phyloP scores from a whole-genome alignment of 2,888 invertebrate species.

The Drosophila eohydei region DNA sequence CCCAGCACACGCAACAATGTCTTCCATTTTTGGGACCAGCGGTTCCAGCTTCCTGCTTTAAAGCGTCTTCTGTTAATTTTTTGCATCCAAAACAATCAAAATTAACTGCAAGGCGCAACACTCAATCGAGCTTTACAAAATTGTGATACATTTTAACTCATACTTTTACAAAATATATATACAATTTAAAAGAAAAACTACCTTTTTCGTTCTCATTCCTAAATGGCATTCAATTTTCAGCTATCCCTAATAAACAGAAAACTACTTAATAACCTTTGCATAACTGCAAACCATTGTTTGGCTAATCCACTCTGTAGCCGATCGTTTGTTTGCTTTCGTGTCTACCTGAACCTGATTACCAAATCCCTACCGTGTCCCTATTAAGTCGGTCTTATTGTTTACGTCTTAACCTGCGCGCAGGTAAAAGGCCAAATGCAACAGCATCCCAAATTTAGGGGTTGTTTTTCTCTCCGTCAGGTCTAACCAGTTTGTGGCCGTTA shows the following conservation, averaged over 20 bases:
- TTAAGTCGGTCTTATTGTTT: constrained; percentile 47
- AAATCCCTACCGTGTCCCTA: constrained; percentile 15
- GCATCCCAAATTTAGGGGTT: constrained; percentile 58
- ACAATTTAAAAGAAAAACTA: constrained; percentile 41
- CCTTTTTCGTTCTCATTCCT: constrained; percentile 35
- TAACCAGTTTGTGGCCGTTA: constrained; percentile 56
- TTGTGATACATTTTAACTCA: constrained; percentile 73
- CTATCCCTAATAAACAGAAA: constrained; percentile 17
- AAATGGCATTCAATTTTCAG: constrained; percentile 44
- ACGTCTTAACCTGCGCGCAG: constrained; percentile 67
- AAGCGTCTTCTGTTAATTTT: constrained; percentile 72
- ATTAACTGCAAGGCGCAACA: constrained; percentile 70
- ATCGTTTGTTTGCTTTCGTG: constrained; percentile 23
- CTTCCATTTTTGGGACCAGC: constrained; percentile 61
- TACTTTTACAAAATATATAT: constrained; percentile 59
- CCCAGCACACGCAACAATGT: constrained; percentile 52
- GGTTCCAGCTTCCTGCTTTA: constrained; percentile 64
- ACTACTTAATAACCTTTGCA: constrained; percentile 30
- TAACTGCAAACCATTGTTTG: constrained; percentile 57
- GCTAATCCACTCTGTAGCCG: constrained; percentile 55
- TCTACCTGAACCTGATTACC: constrained; percentile 28
- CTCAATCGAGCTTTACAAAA: constrained; percentile 71
- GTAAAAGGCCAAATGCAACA: constrained; percentile 46
- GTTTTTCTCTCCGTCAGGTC: constrained; percentile 36
- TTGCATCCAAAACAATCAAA: constrained; percentile 33